phyloP scores from a whole-genome alignment of 2,888 invertebrate genomes.

The Mesorhabditis sp. region DNA sequence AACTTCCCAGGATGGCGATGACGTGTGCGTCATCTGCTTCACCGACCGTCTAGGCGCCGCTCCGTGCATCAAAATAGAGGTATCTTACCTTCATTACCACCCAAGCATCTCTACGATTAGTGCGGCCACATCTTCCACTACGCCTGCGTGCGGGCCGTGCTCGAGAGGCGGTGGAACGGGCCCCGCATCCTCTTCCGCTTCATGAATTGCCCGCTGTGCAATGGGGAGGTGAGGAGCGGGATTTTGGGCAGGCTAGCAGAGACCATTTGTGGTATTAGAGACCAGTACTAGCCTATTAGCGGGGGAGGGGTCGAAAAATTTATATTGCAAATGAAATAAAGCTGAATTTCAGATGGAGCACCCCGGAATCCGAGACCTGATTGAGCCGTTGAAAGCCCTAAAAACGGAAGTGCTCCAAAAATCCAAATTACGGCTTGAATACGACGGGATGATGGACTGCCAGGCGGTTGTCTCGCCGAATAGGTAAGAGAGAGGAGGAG shows the following conservation, averaged over 20 bases:
- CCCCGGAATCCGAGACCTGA: constrained; percentile 72
- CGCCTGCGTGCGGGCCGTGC: constrained; percentile 68
- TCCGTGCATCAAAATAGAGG: constrained; percentile 71
- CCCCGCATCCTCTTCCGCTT: constrained; percentile 94
- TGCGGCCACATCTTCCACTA: constrained; percentile 95
- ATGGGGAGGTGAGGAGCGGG: constrained; percentile 59
- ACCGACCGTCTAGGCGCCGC: constrained; percentile 92
- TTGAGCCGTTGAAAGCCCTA: constrained; percentile 76
- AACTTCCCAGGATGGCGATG: constrained; percentile 89
- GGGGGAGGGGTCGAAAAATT: too few relatives aligned
- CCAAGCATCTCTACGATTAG: neutral
- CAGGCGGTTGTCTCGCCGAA: constrained; percentile 61
- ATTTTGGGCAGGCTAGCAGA: neutral
- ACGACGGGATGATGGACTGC: constrained; percentile 78
- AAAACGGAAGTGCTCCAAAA: constrained; percentile 86
- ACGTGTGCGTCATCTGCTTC: constrained; percentile 99
- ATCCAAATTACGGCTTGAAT: constrained; percentile 89
- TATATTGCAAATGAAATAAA: neutral
- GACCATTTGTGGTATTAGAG: too few relatives aligned
- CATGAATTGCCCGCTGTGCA: constrained; percentile 91
- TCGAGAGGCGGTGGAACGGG: constrained; percentile 79
- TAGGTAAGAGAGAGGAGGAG: constrained; percentile 18
- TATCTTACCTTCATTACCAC: neutral
- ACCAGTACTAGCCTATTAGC: too few relatives aligned
- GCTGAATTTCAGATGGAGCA: constrained; percentile 70